Base-by-base conservation (phyloP, 30 jellyfish, hydroid and myxozoan genomes). In the Aurelia coerulea region DNA sequence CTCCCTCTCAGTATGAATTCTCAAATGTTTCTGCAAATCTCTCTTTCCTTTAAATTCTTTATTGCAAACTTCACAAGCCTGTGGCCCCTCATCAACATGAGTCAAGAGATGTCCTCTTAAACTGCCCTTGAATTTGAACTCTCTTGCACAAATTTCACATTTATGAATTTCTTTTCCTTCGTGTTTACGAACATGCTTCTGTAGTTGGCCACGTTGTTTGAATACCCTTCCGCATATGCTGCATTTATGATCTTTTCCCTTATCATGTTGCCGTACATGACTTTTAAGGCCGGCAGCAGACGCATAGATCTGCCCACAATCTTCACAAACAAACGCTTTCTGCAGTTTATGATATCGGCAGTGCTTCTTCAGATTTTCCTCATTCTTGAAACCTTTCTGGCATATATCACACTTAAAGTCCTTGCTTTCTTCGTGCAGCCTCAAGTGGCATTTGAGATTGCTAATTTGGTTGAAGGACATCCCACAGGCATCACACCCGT, bases 371-470 rank as follows among this genome's bases (percentile, higher is more conserved):
- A 60, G 35, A 23, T 60, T 60, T 60, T 60, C 70, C 18, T n/a
- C 49, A 51, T 33, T 29, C 35, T 35, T 52, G 65, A 78, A 78
- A 35, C 50, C 15, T 51, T 78, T 66, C n/a, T 23, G 39, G 68
- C 89, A 78, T 35, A 31, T 41, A 19, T 39, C 71, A 64, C 89
- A 78, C 5, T 50, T 29, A 15, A 39, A 62, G 12, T 75, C 86
- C 19, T 62, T 62, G 32, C n/a, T 62, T 14, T 59, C 65, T 13
- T 60, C 65, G 31, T 51, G 66, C 54, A 37, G 34, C 58, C 51
- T 41, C 12, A 16, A 5, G 69, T 78, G 89, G 53, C 32, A 50
- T 58, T 35, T 42, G 12, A 78, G 81, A 59, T 19, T 78, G 39
- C 37, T 42, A 11, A 51, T 58, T 16, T 78, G 71, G 32, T 11